Base-by-base conservation (phyloP, 2,113 vertebrate species). In the Tylochromis polylepis region DNA sequence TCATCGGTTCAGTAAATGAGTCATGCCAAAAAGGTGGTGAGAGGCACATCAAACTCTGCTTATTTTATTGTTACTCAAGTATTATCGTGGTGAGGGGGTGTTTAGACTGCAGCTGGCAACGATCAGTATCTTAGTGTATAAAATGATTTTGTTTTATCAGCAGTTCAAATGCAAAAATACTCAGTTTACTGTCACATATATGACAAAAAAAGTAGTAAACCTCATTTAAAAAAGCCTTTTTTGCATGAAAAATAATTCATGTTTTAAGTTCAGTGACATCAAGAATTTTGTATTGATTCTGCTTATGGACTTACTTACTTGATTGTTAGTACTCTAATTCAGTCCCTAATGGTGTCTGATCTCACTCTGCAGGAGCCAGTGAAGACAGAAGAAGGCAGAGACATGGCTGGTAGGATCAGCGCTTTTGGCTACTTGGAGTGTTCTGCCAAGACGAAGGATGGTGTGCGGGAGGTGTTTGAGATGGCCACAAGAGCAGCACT, bases 391-490 rank as follows among this genome's bases (percentile, higher is more conserved):
- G 99, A 99, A 82, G 98, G 98, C 58, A 94, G 97, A 82, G 98
- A 99, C 88, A 99, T 99, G 99, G 97, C 98, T 2, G 96, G 97
- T 92, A 96, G 97, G 81, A 99, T 99, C 95, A 96, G 95, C 1
- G 99, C 99, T 88, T 99, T 99, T 3, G 98, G 98, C 75, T 99
- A 98, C 95, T 95, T 99, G 2, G 99, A 99, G 94, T 99, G 99
- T 92, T 99, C 99, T 0, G 99, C 99, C 95, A 99, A 99, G 95
- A 99, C 98, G 9, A 99, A 99, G 95, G 99, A 99, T 1, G 98
- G 98, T 0, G 98, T 99, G 90, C 96, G 98, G 92, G 98, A 99
- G 82, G 98, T 99, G 36, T 99, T 99, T 0, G 98, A 99, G 96
- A 98, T 99, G 98, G 98, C 99, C 91, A 99, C 99, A 0, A 96